Evolutionary conservation across 2,113 vertebrate species (phyloP), one percentile per base, ranked within the genome.

Genomic region (Crypturellus undulatus): DNA sequence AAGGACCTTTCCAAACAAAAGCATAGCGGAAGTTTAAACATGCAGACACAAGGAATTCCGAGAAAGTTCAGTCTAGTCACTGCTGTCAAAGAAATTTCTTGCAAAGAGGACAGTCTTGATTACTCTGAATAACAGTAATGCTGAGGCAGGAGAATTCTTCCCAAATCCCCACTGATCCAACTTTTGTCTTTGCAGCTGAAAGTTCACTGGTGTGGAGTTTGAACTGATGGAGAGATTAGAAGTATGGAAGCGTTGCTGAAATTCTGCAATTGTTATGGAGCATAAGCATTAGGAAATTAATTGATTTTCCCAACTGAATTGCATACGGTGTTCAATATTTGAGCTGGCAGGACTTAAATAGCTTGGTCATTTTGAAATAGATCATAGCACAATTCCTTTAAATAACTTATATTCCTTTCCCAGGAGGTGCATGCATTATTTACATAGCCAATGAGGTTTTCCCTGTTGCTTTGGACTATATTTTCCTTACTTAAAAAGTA

Each of bases 401-500:
- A 69, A 30, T 84, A 13, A 63, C n/a, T 81, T 25, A 84, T 77
- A 58, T 49, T 45, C 40, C 85, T 84, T 64, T 92, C 79, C 60
- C 52, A 67, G 68, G 63, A 22, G 6, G 0, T 56, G 1, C 64
- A 75, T 64, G 54, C 20, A 89, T 75, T 90, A 87, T 69, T 96
- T 87, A 80, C 64, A 81, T 25, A 87, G 36, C 54, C 45, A 92
- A 9, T 38, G 21, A 54, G 86, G 18, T 68, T 87, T 91, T 78
- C 43, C 28, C 32, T 62, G 51, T 89, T 95, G 51, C 92, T 96
- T 93, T 93, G 79, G 62, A 78, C 52, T 92, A 73, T 19, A 10
- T 30, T 93, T 20, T 79, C 9, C 81, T 92, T 92, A 20, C 94
- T 96, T 75, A 69, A 73, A 93, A 72, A 96, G 81, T 52, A 94